Conservation (phyloP, 2,888 invertebrate genomes). For the Eupithecia centaureata region DNA sequence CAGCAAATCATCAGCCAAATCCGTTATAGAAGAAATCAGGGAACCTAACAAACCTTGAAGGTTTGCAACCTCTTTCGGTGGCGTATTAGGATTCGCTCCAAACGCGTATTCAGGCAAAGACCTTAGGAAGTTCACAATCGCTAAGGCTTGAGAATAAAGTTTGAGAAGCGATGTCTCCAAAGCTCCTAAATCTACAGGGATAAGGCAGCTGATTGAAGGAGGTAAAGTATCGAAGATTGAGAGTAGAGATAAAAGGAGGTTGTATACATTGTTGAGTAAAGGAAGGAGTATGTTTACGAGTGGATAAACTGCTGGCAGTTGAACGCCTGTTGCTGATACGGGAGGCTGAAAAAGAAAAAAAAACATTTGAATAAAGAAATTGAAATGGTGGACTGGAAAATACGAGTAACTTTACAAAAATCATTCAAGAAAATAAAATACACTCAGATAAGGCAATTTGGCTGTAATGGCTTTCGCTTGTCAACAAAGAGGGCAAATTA, state of each 20-base stretch:
- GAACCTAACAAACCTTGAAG: constrained; percentile 66
- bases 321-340: constrained; percentile 62
- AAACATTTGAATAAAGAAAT: too few relatives aligned
- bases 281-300: constrained; percentile 76
- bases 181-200: constrained; percentile 74
- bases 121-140: constrained; percentile 74
- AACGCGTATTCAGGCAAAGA: constrained; percentile 70
- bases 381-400: too few relatives aligned
- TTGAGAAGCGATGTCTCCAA: constrained; percentile 74
- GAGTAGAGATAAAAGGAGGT: constrained; percentile 72
- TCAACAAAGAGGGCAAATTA: too few relatives aligned
- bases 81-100: constrained; percentile 69
- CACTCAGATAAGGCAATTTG: too few relatives aligned
- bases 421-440: too few relatives aligned
- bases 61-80: constrained; percentile 57
- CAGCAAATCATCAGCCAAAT: constrained; percentile 68
- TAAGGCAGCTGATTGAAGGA: constrained; percentile 68
- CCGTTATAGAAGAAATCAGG: constrained; percentile 61
- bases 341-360: constrained; percentile 61
- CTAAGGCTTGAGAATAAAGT: constrained; percentile 74
- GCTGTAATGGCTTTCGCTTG: too few relatives aligned
- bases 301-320: constrained; percentile 76
- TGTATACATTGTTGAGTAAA: constrained; percentile 77
- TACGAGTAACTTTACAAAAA: too few relatives aligned
- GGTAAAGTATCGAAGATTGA: constrained; percentile 78